Base-by-base conservation (phyloP, 2,888 invertebrate genomes). In the Dicyrtomina minuta region DNA sequence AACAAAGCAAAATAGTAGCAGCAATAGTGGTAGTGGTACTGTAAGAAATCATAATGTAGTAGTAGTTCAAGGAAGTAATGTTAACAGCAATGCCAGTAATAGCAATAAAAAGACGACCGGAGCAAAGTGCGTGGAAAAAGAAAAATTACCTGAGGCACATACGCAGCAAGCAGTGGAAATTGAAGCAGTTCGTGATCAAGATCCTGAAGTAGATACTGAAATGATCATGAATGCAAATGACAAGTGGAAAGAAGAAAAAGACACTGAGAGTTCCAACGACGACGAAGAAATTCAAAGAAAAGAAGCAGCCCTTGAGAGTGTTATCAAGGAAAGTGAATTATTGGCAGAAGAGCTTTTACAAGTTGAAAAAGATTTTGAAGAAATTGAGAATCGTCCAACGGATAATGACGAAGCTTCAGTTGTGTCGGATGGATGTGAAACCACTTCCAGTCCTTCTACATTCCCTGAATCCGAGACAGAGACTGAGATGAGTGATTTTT, bases 401-500 rank as follows among this genome's bases (percentile, higher is more conserved):
- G 61, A 62, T 22, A 60, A 56, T 68, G 60, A 75, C 56, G 74
- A 70, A 22, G 59, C 33, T 10, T 60, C 68, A 15, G 68, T 58
- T 20, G 66, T 70, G 15, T 70, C 68, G 1, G 68, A 73, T 15
- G 75, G 74, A 60, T 71, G 67, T 62, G 75, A 75, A 24, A 70
- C 69, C 17, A 67, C 71, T 1, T 61, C 72, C 4, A 75, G 74
- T 68, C 51, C 59, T n/a, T 60, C 59, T 61, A 13, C 49, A 22
- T 60, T 53, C 39, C 74, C 73, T 12, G 64, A 86, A 85, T 85
- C 86, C 20, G 85, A 85, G 75, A 86, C 86, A 78, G 86, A 87
- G 46, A 82, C 88, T 82, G 86, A 91, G 90, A 77, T 85, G 90
- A 6, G 81, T 86, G 20, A 84, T 90, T 53, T 65, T 41, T 26